phyloP scores from a whole-genome alignment of 2,888 invertebrate genomes.

The Tromatobia lineatoria region DNA sequence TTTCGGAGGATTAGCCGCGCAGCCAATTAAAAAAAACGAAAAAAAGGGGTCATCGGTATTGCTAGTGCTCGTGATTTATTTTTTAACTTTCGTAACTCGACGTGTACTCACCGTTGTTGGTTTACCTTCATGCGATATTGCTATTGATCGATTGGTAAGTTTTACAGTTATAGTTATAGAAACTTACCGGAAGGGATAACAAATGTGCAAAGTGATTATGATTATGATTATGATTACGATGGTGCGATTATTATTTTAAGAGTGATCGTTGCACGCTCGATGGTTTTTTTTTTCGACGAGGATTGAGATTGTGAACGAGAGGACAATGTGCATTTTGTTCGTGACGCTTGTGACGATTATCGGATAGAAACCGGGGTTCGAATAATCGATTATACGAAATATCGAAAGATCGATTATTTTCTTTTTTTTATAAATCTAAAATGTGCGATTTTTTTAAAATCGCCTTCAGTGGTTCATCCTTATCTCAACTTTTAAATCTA shows the following conservation, averaged over 20 bases:
- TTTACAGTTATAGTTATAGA: conserved; percentile 23
- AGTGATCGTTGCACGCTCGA: conserved; percentile 7
- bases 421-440: too few relatives aligned
- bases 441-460: too few relatives aligned
- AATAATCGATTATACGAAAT: too few relatives aligned
- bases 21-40: neutral
- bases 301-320: neutral
- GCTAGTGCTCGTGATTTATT: conserved; percentile 44
- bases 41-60: conserved; percentile 53
- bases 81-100: neutral
- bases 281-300: neutral
- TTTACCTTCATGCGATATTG: neutral
- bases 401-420: too few relatives aligned
- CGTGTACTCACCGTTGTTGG: neutral
- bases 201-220: conserved; percentile 36
- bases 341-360: too few relatives aligned
- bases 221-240: too few relatives aligned
- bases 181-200: conserved; percentile 12
- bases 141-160: conserved; percentile 61
- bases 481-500: too few relatives aligned
- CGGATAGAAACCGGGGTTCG: too few relatives aligned
- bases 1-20: conserved; percentile 76
- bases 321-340: neutral
- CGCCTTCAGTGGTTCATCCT: too few relatives aligned
- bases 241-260: conserved; percentile 39